These are phyloP conservation scores for rabbit (Oryctolagus cuniculus) DNA, from an alignment of 2,113 vertebrate species.

Conservation along the genomic window DNA sequence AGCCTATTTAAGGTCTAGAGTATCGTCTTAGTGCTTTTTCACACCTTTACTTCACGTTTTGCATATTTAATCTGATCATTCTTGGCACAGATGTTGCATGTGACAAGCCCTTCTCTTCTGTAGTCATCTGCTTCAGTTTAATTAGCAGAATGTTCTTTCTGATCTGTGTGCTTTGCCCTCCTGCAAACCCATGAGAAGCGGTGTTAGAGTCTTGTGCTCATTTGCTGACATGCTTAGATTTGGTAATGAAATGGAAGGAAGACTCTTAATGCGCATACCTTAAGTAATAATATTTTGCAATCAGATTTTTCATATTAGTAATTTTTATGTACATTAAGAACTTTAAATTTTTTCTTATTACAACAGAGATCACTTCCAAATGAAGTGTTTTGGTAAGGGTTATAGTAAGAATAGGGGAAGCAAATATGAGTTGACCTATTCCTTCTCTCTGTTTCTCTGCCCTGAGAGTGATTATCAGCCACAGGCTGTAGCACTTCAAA, in stretches of 20 bases:
- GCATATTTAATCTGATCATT: constrained; percentile 89
- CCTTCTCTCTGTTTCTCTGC: constrained; percentile 37
- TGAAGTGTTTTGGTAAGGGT: constrained; percentile 22
- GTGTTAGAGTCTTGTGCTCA: constrained; percentile 87
- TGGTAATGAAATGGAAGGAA: constrained; percentile 85
- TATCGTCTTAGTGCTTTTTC: constrained; percentile 85
- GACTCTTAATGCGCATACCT: constrained; percentile 75
- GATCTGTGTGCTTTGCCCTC: constrained; percentile 90
- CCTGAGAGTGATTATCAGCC: neutral
- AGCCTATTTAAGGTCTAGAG: constrained; percentile 85
- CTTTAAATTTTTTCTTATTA: constrained; percentile 56
- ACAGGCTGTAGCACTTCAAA: neutral
- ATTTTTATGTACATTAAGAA: constrained; percentile 67
- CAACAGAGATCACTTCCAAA: constrained; percentile 58
- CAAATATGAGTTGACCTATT: constrained; percentile 24
- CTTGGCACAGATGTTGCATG: constrained; percentile 84
- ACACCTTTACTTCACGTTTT: constrained; percentile 88
- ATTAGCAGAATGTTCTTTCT: constrained; percentile 90
- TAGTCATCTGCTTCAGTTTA: constrained; percentile 89
- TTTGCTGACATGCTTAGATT: constrained; percentile 89
- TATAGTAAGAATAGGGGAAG: constrained; percentile 57
- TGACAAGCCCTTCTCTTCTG: constrained; percentile 88
- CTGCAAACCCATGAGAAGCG: constrained; percentile 87
- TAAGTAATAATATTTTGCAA: constrained; percentile 75
- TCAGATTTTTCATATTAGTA: constrained; percentile 72